These are phyloP conservation scores for Noctua janthina DNA, from an alignment of 2,888 invertebrate genomes.

Conservation along the genomic window DNA sequence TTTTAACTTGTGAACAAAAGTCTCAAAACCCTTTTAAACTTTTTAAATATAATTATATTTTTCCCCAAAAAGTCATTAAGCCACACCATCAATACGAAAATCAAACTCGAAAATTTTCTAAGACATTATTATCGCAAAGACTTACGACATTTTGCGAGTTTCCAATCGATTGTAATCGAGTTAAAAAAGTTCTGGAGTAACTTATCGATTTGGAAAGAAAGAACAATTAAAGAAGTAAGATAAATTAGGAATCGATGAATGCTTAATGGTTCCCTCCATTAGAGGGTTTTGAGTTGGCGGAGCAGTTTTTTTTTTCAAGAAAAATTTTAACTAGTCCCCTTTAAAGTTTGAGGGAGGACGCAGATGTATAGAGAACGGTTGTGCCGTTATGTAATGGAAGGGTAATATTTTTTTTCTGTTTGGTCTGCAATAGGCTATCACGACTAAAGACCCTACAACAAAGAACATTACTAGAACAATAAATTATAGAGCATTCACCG, in stretches of 20 bases:
- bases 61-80: conserved; percentile 63
- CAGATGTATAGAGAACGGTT: conserved; percentile 69
- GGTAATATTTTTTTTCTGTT: not conserved
- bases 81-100: conserved; percentile 61
- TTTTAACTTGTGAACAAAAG: conserved; percentile 15
- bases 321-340: conserved; percentile 83
- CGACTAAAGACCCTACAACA: not conserved
- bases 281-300: conserved; percentile 85
- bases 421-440: not conserved
- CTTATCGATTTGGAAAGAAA: conserved; percentile 81
- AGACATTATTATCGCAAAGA: conserved; percentile 74
- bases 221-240: conserved; percentile 87
- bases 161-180: conserved; percentile 78
- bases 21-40: conserved; percentile 34
- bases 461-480: not conserved
- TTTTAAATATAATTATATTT: conserved; percentile 33
- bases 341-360: conserved; percentile 78
- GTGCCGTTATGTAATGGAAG: conserved; percentile 27
- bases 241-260: conserved; percentile 89
- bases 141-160: conserved; percentile 79
- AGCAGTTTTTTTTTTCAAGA: conserved; percentile 79
- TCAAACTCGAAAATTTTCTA: conserved; percentile 64
- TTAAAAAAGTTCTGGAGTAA: conserved; percentile 78
- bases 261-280: conserved; percentile 88
- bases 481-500: not conserved